phyloP scores from a whole-genome alignment of 1,140 invertebrate species.

The Rhyzopertha dominica region DNA sequence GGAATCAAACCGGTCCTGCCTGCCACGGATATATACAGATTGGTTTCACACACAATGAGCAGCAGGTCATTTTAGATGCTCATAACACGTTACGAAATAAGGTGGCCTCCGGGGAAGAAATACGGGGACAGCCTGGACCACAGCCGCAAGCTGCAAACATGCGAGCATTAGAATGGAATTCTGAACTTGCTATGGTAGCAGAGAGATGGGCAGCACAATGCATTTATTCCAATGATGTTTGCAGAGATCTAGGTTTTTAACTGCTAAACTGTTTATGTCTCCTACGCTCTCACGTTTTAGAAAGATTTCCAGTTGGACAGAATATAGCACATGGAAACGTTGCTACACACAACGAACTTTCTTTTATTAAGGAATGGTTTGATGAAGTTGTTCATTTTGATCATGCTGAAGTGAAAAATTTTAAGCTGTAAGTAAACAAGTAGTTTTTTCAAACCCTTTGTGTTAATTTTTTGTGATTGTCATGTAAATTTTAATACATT shows the following conservation, averaged over 20 bases:
- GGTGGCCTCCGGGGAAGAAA: slow-evolving; percentile 49
- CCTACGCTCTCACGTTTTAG: too few species aligned
- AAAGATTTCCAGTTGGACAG: slow-evolving; percentile 40
- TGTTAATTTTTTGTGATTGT: too few species aligned
- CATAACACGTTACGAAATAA: slow-evolving; percentile 50
- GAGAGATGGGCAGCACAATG: slow-evolving; percentile 60
- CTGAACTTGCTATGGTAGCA: slow-evolving; percentile 55
- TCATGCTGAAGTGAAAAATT: slow-evolving; percentile 11
- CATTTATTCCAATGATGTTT: slow-evolving; percentile 52
- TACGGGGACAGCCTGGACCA: slow-evolving; percentile 48
- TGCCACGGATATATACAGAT: slow-evolving; percentile 33
- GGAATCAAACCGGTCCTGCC: slow-evolving; percentile 20
- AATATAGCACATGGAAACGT: slow-evolving; percentile 37
- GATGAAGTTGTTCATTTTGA: slow-evolving; percentile 33
- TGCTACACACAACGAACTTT: slow-evolving; percentile 29
- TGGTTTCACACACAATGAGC: slow-evolving; percentile 31
- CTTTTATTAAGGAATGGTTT: slow-evolving; percentile 39
- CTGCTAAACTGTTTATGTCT: too few species aligned
- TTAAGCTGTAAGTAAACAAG: slow-evolving; percentile 15
- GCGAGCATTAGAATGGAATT: slow-evolving; percentile 56
- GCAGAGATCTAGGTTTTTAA: slow-evolving; percentile 48
- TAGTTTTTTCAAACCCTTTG: too few species aligned
- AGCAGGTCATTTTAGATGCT: slow-evolving; percentile 36
- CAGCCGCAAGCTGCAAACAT: slow-evolving; percentile 53
- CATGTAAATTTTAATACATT: too few species aligned